These are phyloP conservation scores for Alosa sapidissima DNA, from an alignment of 2,797 vertebrate genomes.

Conservation along the genomic window DNA sequence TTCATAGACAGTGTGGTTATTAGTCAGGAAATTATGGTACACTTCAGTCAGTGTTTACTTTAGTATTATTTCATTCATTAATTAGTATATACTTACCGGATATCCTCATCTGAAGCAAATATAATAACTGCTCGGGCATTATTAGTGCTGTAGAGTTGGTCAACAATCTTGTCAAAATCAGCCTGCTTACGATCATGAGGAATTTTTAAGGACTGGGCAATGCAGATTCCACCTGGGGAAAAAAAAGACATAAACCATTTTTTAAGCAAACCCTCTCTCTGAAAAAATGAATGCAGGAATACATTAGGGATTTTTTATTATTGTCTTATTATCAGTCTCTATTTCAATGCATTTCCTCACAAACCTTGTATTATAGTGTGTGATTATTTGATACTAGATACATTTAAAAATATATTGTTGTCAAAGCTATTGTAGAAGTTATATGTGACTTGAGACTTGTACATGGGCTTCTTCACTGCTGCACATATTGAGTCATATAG, in stretches of 20 bases:
- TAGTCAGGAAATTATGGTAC: too few species aligned
- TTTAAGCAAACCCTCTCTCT: background rate
- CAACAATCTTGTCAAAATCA: conserved; percentile 90
- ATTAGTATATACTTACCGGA: conserved; percentile 77
- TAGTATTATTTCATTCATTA: background rate
- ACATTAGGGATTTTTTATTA: background rate
- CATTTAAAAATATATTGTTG: too few species aligned
- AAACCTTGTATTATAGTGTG: too few species aligned
- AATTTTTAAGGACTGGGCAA: conserved; percentile 95
- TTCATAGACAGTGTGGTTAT: too few species aligned
- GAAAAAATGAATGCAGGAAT: background rate
- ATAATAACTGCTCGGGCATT: conserved; percentile 88
- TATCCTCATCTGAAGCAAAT: conserved; percentile 93
- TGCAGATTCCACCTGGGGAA: conserved; percentile 88
- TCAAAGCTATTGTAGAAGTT: too few species aligned
- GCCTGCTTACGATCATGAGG: conserved; percentile 84
- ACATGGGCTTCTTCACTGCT: too few species aligned
- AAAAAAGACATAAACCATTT: conserved; percentile 4
- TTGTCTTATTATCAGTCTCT: too few species aligned
- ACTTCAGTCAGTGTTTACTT: too few species aligned
- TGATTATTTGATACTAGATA: too few species aligned
- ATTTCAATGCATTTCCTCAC: too few species aligned
- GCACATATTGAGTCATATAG: too few species aligned
- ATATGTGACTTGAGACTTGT: too few species aligned
- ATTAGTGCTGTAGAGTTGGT: conserved; percentile 85